Evolutionary conservation across 1,140 invertebrate species (phyloP), one percentile per base, ranked within the genome.

Genomic region (Sitodiplosis mosellana): DNA sequence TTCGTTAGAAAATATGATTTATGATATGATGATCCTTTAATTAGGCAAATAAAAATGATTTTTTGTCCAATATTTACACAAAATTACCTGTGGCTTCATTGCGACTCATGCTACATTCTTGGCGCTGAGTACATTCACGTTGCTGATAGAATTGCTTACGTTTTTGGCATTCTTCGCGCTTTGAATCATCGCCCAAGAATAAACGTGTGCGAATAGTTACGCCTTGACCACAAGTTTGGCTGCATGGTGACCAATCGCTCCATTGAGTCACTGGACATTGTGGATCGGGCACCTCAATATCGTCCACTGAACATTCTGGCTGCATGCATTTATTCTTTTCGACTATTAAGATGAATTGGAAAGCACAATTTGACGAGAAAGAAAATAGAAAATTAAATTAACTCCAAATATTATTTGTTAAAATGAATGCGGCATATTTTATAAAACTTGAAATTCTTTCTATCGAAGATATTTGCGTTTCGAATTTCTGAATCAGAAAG

Each of bases 271-370:
- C 75, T 37, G 76, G 68, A 55, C 81, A 83, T 48, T 66, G 59
- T 1, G 76, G 70, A 64, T 77, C 74, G 1, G 64, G 55, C 1
- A 69, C 46, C 51, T 79, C 74, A n/a, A 65, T 55, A 52, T 72
- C 63, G 46, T 68, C 61, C 40, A 66, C 60, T 0, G 55, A 57
- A 58, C 82, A 85, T 1, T 72, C 64, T 0, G 77, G 74, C 42
- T 70, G 61, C 74, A 80, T 78, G 56, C 84, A 91, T 57, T 83
- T 80, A 51, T 78, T 73, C 56, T 78, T 85, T 56, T 89, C 79
- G 33, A 78, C 75, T 64, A 52, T n/a, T n/a, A n/a, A n/a, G n/a
- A n/a, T n/a, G n/a, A n/a, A n/a, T n/a, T n/a, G n/a, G n/a, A n/a
- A n/a, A n/a, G n/a, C n/a, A n/a, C n/a, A n/a, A n/a, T n/a, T n/a